A percentile compares a stretch with the other conserved stretches of the same genome.
Evolutionary conservation across 2,113 vertebrate species (phyloP).

Genomic region (Solenodon paradoxus): DNA sequence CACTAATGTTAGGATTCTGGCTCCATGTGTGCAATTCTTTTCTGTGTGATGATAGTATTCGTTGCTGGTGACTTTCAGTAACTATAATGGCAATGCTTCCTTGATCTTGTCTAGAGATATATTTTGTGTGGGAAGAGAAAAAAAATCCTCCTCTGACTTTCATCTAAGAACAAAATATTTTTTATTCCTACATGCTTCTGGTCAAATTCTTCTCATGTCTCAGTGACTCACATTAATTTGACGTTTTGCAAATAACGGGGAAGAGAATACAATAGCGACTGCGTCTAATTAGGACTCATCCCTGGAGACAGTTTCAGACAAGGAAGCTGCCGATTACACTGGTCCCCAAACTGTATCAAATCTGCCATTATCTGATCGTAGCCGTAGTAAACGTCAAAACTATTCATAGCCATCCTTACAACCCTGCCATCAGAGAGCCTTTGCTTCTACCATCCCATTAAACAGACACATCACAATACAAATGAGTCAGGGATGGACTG

Average conservation of each 20-base stretch:
- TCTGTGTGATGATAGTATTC: rapidly evolving
- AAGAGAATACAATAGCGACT: neutral
- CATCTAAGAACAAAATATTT: neutral
- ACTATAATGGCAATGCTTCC: rapidly evolving
- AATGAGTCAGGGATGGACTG: neutral
- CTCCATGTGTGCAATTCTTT: neutral
- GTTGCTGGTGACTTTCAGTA: neutral
- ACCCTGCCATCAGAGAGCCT: neutral
- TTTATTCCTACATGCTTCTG: neutral
- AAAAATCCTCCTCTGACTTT: neutral
- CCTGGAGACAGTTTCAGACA: neutral
- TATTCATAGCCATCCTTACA: neutral
- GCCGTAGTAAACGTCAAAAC: neutral
- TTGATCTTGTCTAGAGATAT: neutral
- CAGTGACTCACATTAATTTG: neutral
- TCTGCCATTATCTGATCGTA: neutral
- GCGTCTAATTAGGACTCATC: neutral
- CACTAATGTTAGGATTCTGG: neutral
- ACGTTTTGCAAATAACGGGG: neutral
- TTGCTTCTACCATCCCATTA: neutral
- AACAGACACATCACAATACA: too few species aligned
- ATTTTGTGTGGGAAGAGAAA: neutral
- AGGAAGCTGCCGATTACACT: neutral
- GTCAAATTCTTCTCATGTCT: neutral
- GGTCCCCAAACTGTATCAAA: neutral